Base-by-base conservation (phyloP, 2,797 vertebrate genomes). In the Girardinus metallicus region DNA sequence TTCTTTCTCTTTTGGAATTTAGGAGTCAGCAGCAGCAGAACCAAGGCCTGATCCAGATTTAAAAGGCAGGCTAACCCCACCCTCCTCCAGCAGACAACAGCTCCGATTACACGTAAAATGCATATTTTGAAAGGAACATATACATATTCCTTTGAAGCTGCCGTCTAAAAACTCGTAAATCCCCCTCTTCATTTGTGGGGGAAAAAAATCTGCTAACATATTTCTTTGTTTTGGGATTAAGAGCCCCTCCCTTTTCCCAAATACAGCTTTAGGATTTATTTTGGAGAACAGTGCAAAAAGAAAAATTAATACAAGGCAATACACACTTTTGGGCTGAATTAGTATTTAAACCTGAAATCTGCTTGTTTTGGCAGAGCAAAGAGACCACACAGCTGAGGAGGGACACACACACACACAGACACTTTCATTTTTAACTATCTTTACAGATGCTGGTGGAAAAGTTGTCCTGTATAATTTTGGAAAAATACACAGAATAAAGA, bases 141-240 rank as follows among this genome's bases (percentile, higher is more conserved):
- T 90, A 92, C 92, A 95, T 90, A 85, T 91, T 94, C 94, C 85
- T 92, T 81, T 83, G 86, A 87, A 94, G 91, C 92, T 91, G 91
- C 88, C 88, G 78, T 87, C 57, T 46, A 70, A 78, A 10, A 86
- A 89, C 85, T 82, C 75, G 80, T 86, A 91, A 95, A 94, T 92
- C 86, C 87, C 73, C 60, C 21, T 53, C 81, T 76, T 84, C 71
- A 82, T 87, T 90, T 86, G 84, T 77, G 78, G 82, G 87, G 90
- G 2, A 36, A 36, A 41, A 39, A 91, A 84, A 94, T 88, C 83
- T 83, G 83, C 83, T 82, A 79, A 79, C 89, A 84, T 86, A 89
- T 90, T 88, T 77, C 84, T 89, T 89, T 86, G 86, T 91, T 78
- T 80, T 23, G 39, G 60, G 79, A 88, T 85, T 82, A 83, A 68